phyloP scores from a whole-genome alignment of 2,113 vertebrate species.

The Oryzias celebensis region DNA sequence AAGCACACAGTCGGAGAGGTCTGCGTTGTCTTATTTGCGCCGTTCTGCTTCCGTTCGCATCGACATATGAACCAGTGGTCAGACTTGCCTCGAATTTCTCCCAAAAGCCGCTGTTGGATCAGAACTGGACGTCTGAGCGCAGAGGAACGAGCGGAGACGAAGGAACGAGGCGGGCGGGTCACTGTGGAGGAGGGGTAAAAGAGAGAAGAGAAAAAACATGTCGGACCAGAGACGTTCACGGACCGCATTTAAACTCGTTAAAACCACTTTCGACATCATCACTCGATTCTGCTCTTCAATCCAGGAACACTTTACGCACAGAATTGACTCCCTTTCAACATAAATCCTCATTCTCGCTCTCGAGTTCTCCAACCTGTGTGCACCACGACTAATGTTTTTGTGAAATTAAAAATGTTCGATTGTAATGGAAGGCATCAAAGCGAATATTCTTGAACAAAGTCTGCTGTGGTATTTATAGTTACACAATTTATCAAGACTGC shows the following conservation, averaged over 20 bases:
- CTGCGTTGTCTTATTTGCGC: constrained; percentile 3
- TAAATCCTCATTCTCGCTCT: no score
- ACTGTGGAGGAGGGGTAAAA: constrained; percentile 44
- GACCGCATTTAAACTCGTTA: neutral
- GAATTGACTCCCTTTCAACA: no score
- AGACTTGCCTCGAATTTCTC: constrained; percentile 42
- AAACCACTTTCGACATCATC: no score
- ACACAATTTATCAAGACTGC: neutral
- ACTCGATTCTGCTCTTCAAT: neutral
- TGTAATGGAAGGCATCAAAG: constrained; percentile 6
- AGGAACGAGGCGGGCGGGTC: constrained; percentile 33
- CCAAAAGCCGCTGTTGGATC: constrained; percentile 41
- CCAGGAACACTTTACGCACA: neutral
- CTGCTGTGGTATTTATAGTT: neutral
- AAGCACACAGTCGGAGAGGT: constrained; percentile 25
- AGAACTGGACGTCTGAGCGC: constrained; percentile 41
- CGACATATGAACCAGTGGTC: neutral
- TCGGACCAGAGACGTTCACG: constrained; percentile 47
- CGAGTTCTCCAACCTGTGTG: no score
- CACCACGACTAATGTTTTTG: no score
- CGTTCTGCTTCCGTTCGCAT: constrained; percentile 2
- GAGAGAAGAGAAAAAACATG: constrained; percentile 27
- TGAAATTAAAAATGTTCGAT: constrained; percentile 15
- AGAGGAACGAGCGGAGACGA: constrained; percentile 36
- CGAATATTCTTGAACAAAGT: constrained; percentile 54